phyloP scores from a whole-genome alignment of 2,113 vertebrate genomes.

The Lates calcarifer region DNA sequence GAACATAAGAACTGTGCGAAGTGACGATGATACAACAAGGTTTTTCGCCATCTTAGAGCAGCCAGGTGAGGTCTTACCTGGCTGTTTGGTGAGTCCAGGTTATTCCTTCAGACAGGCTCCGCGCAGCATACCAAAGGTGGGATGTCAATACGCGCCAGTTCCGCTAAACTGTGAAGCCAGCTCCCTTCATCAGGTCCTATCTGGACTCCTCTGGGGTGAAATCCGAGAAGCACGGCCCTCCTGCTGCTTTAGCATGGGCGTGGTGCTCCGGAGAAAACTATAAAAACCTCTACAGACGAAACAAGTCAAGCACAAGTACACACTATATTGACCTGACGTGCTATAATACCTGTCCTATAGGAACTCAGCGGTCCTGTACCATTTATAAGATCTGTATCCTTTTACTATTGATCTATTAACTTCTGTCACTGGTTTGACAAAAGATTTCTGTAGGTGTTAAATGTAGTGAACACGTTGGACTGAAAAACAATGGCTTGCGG shows the following conservation, averaged over 20 bases:
- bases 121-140: constrained; percentile 68
- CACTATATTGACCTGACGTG: no score
- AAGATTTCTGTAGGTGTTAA: not conserved
- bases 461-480: not conserved
- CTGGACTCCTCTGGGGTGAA: constrained; percentile 50
- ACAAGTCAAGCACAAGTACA: not conserved
- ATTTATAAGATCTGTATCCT: no score
- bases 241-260: constrained; percentile 69
- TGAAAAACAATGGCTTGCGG: not conserved
- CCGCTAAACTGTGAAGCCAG: constrained; percentile 29
- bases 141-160: constrained; percentile 63
- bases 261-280: constrained; percentile 25
- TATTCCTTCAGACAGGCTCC: constrained; percentile 26
- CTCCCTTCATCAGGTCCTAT: constrained; percentile 29
- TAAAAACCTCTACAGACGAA: not conserved
- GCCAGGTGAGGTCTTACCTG: constrained; percentile 77
- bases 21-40: fast-evolving
- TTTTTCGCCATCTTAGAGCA: not conserved
- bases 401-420: no score
- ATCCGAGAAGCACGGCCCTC: constrained; percentile 66
- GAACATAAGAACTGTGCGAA: no score
- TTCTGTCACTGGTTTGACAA: no score
- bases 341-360: no score
- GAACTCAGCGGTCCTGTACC: no score
- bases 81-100: constrained; percentile 36